Percentiles rank a stretch among this genome's conserved stretches.
These are phyloP conservation scores for Stomatorhinus ivindoensis DNA, from an alignment of 2,113 vertebrate genomes.

Conservation along the genomic window DNA sequence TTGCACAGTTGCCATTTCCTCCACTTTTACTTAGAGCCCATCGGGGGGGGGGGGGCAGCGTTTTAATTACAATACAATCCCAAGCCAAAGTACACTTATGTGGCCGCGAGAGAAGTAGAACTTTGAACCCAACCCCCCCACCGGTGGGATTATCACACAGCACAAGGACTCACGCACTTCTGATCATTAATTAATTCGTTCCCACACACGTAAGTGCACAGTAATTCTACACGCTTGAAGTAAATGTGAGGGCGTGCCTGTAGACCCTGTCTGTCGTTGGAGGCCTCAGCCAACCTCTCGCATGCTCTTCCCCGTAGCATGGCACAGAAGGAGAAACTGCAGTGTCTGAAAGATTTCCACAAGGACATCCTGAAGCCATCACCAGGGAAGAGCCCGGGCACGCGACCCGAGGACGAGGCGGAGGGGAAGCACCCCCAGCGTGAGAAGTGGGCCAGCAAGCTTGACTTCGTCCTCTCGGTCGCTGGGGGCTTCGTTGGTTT, in stretches of 20 bases:
- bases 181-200: neutral
- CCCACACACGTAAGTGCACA: neutral
- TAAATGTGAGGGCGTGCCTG: neutral
- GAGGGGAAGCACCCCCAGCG: slow-evolving; percentile 89
- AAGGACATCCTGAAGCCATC: slow-evolving; percentile 97
- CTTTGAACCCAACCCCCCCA: neutral
- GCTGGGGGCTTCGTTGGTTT: slow-evolving; percentile 95
- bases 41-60: neutral
- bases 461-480: slow-evolving; percentile 96
- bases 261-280: neutral
- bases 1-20: neutral
- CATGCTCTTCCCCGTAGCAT: slow-evolving; percentile 55
- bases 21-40: neutral
- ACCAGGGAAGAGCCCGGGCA: slow-evolving; percentile 91
- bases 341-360: slow-evolving; percentile 96
- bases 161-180: neutral
- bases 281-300: neutral
- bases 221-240: neutral
- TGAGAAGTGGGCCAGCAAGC: slow-evolving; percentile 97
- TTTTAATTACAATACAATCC: neutral
- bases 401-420: slow-evolving; percentile 88
- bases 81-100: neutral
- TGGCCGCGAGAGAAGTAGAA: neutral
- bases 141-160: neutral
- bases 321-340: slow-evolving; percentile 95